Percentiles rank a stretch among this genome's conserved stretches.
Evolutionary conservation across 2,797 vertebrate genomes (phyloP).

Genomic region (Gallinago nigripennis): DNA sequence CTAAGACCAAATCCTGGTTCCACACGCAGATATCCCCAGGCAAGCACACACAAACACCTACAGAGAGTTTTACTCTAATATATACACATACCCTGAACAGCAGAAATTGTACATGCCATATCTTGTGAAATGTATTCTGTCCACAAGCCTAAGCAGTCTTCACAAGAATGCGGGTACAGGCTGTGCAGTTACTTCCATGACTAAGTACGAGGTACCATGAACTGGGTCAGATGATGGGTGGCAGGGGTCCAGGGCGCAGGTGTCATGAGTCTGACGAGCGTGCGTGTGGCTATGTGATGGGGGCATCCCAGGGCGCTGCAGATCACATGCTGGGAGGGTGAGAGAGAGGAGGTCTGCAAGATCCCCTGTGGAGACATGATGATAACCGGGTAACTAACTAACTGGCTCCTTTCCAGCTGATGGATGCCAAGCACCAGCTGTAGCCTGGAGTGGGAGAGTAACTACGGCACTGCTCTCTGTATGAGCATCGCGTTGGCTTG

Average conservation of each 20-base stretch:
- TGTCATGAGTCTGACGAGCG: not conserved
- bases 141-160: not conserved
- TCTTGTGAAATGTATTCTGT: not conserved
- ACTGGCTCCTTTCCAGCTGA: not conserved
- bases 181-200: not conserved
- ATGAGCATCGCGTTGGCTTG: not conserved
- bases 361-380: not conserved
- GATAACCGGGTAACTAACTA: not conserved
- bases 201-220: not conserved
- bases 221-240: not conserved
- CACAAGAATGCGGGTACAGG: not conserved
- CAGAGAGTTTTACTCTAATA: not conserved
- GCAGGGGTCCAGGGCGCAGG: not conserved
- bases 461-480: not conserved
- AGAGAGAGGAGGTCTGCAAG: not conserved
- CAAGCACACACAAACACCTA: not conserved
- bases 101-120: not conserved
- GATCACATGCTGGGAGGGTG: not conserved
- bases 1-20: not conserved
- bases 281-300: accelerated
- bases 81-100: not conserved
- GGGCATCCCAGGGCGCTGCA: accelerated
- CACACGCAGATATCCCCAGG: not conserved
- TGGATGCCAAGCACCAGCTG: not conserved
- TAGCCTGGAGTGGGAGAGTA: not conserved